Base-by-base conservation (phyloP, 2,888 invertebrate species). In the Cephus rjabovi region DNA sequence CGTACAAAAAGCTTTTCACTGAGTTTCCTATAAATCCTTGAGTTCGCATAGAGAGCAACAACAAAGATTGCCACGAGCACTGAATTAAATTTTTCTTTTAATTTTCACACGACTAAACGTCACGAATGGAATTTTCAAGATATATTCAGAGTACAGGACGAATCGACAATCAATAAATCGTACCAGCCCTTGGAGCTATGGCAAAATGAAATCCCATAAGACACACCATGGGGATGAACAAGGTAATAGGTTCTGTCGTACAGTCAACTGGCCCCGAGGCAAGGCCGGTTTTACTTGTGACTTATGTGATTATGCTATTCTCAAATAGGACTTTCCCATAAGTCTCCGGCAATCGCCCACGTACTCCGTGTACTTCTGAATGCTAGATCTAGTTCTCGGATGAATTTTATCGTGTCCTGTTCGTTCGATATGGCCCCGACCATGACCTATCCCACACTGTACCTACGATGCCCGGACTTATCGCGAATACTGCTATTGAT, bases 311-410 rank as follows among this genome's bases (percentile, higher is more conserved):
- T 11, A 71, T 71, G 31, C 71, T 30, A 71, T 71, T 30, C 71
- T 33, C 31, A 11, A 71, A 71, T 71, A 71, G 30, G 71, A 71
- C 30, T 71, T 71, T 71, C 71, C 71, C 71, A 71, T 71, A 71
- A 71, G 12, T 71, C 71, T 33, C 71, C 4, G 12, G 12, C 15
- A 31, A 71, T 9, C 71, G 71, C 71, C 31, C 31, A 71, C 31
- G 71, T 33, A 33, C 31, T 31, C 31, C 1, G 71, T 40, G 40
- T 40, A 40, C 40, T 23, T 23, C 40, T 40, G 4, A 23, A 40
- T 40, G 40, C 9, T 9, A 40, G 40, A 40, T 40, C 71, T 71
- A 31, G 71, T 33, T 31, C 71, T 12, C 12, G 30, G 71, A 33
- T 33, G 71, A 15, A 71, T 33, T 71, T 71, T 71, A 71, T 71